Conservation (phyloP, 1,140 invertebrate genomes). For the Octopus bimaculoides region DNA sequence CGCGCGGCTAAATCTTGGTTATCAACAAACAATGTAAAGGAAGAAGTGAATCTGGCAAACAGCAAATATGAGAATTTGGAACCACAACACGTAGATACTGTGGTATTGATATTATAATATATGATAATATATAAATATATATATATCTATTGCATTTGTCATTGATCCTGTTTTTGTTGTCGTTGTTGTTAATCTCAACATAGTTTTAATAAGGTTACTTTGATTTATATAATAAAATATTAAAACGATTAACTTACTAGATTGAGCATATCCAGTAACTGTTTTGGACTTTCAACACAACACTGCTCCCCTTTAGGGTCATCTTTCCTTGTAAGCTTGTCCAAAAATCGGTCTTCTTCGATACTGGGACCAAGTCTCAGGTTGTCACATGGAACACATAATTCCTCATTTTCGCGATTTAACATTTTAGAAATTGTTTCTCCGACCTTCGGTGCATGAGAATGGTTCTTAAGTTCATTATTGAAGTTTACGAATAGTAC, state of each 20-base stretch:
- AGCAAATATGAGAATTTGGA: neutral
- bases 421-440: constrained; percentile 39
- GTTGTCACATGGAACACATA: constrained; percentile 39
- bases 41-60: neutral
- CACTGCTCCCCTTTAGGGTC: constrained; percentile 29
- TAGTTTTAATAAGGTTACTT: neutral
- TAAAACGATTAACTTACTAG: constrained; percentile 30
- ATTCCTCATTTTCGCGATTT: constrained; percentile 28
- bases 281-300: constrained; percentile 39
- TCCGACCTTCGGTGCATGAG: constrained; percentile 43
- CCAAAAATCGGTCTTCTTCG: constrained; percentile 36
- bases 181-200: neutral
- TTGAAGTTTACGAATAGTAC: constrained; percentile 38
- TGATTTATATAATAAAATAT: neutral
- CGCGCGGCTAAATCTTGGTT: neutral
- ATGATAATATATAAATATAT: neutral
- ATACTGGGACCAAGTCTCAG: constrained; percentile 39
- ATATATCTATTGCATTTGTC: neutral
- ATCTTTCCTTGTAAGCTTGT: constrained; percentile 31
- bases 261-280: constrained; percentile 37
- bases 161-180: neutral
- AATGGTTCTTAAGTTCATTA: constrained; percentile 37
- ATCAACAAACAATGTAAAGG: neutral
- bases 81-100: neutral
- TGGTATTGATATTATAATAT: neutral